Conservation (phyloP, 2,113 vertebrate genomes). For the Saimiri boliviensis region DNA sequence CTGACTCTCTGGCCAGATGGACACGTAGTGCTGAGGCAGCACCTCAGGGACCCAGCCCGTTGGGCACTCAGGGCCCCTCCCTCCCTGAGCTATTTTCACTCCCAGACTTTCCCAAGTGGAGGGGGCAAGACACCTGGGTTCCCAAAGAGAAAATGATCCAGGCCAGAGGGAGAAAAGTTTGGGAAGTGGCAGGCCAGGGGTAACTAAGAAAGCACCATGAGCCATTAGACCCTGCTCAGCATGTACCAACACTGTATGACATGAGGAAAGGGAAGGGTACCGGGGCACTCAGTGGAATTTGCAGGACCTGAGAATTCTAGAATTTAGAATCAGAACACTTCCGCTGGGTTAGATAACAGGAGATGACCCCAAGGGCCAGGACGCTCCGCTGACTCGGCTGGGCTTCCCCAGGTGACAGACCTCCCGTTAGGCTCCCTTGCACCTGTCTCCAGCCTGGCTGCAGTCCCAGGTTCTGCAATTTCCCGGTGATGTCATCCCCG, state of each 20-base stretch:
- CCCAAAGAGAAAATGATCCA: slow-evolving; percentile 46
- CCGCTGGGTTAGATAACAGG: slow-evolving; percentile 1
- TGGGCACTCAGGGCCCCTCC: not conserved
- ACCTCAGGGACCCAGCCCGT: slow-evolving; percentile 47
- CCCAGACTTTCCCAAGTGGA: slow-evolving; percentile 35
- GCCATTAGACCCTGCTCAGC: not conserved
- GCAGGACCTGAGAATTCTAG: not conserved
- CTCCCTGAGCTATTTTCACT: slow-evolving; percentile 56
- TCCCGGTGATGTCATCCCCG: slow-evolving; percentile 27
- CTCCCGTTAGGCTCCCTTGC: not conserved
- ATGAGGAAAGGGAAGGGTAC: not conserved
- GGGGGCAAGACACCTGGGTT: slow-evolving; percentile 42
- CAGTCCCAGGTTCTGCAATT: slow-evolving; percentile 32
- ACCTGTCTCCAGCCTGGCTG: slow-evolving; percentile 65
- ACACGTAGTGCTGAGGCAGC: slow-evolving; percentile 75
- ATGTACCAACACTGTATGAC: not conserved
- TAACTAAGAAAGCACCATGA: not conserved
- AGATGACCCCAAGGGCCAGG: not conserved
- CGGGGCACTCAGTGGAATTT: not conserved
- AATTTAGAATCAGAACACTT: slow-evolving; percentile 30
- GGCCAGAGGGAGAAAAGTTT: not conserved
- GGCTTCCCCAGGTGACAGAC: not conserved
- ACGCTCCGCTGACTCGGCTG: not conserved
- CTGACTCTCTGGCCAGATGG: slow-evolving; percentile 70
- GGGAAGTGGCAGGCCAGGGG: not conserved